Conservation (phyloP, 2,797 vertebrate genomes). For the Knipowitschia caucasica region DNA sequence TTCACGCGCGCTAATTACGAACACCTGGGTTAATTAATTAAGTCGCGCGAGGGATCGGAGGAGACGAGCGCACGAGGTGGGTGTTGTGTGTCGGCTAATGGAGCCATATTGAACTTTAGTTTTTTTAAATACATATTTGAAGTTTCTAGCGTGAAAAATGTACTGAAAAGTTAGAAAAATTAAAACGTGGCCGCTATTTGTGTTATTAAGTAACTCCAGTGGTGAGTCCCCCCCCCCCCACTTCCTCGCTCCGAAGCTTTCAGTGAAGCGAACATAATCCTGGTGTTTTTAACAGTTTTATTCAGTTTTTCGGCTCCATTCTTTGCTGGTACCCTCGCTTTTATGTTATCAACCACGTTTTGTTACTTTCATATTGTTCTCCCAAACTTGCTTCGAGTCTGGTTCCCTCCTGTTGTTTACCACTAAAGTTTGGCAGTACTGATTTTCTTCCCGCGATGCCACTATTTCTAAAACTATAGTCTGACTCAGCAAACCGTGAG, state of each 20-base stretch:
- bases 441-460: constrained; percentile 57
- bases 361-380: not conserved
- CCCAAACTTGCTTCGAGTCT: not conserved
- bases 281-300: too few species aligned
- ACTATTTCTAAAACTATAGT: constrained; percentile 62
- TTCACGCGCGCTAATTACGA: constrained; percentile 59
- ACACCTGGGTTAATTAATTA: constrained; percentile 67
- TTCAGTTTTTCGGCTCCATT: too few species aligned
- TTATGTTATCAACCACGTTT: too few species aligned
- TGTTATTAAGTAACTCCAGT: too few species aligned
- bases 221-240: constrained; percentile 42
- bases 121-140: not conserved
- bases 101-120: constrained; percentile 4
- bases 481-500: constrained; percentile 58
- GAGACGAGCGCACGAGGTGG: constrained; percentile 40
- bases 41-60: constrained; percentile 30
- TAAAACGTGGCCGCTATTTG: not conserved
- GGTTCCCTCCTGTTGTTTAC: constrained; percentile 16
- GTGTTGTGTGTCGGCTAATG: constrained; percentile 31
- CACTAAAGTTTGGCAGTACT: constrained; percentile 43
- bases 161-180: constrained; percentile 5
- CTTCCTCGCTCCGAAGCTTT: not conserved
- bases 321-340: too few species aligned
- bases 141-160: too few species aligned
- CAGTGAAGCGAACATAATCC: not conserved